Conservation (phyloP, 2,888 invertebrate genomes). For the Eurytoma adleriae region DNA sequence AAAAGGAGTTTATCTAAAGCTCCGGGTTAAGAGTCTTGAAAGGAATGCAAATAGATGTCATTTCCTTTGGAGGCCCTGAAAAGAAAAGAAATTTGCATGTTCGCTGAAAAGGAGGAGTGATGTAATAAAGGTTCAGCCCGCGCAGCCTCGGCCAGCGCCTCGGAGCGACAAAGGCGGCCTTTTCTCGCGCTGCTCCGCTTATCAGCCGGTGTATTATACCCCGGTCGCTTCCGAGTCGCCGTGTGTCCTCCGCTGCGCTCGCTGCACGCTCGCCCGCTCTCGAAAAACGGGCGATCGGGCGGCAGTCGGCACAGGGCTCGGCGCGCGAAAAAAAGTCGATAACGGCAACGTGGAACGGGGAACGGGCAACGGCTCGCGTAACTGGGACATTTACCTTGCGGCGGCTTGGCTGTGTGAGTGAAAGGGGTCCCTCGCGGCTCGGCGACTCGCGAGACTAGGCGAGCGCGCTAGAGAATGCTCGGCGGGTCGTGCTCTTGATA, state of each 20-base stretch:
- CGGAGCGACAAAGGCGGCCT: background rate
- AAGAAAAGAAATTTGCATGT: constrained; percentile 8
- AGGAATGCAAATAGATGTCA: constrained; percentile 9
- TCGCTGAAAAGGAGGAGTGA: constrained; percentile 2
- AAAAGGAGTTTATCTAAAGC: background rate
- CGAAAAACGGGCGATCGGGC: background rate
- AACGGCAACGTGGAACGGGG: constrained; percentile 19
- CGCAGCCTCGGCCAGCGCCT: too few species aligned
- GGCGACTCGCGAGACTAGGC: background rate
- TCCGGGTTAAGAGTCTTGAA: background rate
- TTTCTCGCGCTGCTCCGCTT: background rate
- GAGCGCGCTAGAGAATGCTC: background rate
- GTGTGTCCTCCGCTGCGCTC: too few species aligned
- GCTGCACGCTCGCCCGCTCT: too few species aligned
- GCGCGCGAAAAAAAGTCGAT: constrained; percentile 45
- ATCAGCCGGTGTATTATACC: background rate
- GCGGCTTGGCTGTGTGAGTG: constrained; percentile 27
- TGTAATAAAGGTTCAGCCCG: background rate
- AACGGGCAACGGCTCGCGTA: constrained; percentile 23
- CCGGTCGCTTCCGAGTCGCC: too few species aligned
- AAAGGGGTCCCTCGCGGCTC: constrained; percentile 23
- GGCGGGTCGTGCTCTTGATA: constrained; percentile 58
- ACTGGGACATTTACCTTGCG: constrained; percentile 49
- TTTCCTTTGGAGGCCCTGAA: background rate
- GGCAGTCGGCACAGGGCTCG: background rate